Percentiles rank a stretch among this genome's conserved stretches.
Evolutionary conservation across 2,113 vertebrate species (phyloP).

Genomic region (Penelope pileata): DNA sequence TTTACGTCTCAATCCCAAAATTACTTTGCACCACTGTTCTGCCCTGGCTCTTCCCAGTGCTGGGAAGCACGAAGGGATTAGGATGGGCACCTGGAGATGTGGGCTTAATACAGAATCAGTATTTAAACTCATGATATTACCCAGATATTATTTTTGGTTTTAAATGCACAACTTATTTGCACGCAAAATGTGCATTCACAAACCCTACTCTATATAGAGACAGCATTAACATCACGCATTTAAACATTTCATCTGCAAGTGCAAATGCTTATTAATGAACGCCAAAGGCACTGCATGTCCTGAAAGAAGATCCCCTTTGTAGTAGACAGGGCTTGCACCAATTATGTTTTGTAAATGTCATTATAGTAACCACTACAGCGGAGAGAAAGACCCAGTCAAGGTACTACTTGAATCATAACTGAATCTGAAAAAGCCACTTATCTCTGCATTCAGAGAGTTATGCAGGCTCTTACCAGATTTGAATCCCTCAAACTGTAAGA

Average conservation of each 20-base stretch:
- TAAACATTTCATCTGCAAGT: background rate
- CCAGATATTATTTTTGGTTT: background rate
- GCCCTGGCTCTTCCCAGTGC: background rate
- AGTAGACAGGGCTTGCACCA: background rate
- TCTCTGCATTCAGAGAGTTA: background rate
- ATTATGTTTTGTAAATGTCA: background rate
- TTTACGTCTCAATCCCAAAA: background rate
- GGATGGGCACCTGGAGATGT: background rate
- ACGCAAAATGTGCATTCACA: background rate
- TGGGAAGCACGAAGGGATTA: background rate
- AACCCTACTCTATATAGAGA: background rate
- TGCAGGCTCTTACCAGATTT: background rate
- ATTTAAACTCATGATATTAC: background rate
- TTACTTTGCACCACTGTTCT: background rate
- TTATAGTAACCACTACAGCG: background rate
- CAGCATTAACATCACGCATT: background rate
- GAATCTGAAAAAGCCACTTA: background rate
- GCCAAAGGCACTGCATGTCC: background rate
- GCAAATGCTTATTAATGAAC: background rate
- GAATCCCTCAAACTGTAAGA: background rate
- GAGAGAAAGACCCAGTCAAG: background rate
- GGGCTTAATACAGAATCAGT: background rate
- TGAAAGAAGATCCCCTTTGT: background rate
- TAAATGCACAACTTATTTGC: background rate
- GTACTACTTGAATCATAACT: background rate